A percentile compares a stretch with the other conserved stretches of the same genome.
These are phyloP conservation scores for Pterois miles DNA, from an alignment of 2,797 vertebrate species.

Conservation along the genomic window DNA sequence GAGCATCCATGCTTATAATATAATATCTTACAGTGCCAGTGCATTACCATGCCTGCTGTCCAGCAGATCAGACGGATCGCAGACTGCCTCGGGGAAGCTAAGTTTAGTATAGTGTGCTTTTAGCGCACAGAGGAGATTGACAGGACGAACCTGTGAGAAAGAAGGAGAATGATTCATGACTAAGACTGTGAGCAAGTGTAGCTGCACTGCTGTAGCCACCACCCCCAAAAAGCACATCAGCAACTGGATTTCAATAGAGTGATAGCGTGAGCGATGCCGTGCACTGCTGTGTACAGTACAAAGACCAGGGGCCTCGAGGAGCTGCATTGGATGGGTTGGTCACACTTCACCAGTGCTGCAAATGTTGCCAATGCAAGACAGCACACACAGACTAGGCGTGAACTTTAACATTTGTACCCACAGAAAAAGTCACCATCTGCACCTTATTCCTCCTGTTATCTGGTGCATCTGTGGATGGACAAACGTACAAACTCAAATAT, in stretches of 20 bases:
- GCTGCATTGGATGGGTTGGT: neutral
- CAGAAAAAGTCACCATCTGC: neutral
- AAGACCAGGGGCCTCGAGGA: constrained; percentile 4
- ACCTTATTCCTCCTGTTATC: neutral
- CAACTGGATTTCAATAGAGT: constrained; percentile 21
- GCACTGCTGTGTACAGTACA: neutral
- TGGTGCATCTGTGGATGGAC: neutral
- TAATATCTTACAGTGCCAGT: constrained; percentile 31
- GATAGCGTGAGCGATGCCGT: neutral
- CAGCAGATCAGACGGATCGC: constrained; percentile 53
- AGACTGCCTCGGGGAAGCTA: constrained; percentile 43
- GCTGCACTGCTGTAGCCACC: constrained; percentile 17
- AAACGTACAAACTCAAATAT: neutral
- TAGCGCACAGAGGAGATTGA: constrained; percentile 37
- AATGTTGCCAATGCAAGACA: neutral
- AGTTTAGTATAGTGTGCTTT: constrained; percentile 52
- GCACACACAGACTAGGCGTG: neutral
- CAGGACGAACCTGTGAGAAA: constrained; percentile 21
- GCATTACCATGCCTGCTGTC: constrained; percentile 39
- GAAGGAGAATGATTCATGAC: constrained; percentile 18
- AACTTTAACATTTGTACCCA: neutral
- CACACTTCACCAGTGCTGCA: neutral
- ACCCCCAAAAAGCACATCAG: constrained; percentile 20
- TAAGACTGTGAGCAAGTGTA: constrained; percentile 23
- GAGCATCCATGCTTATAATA: constrained; percentile 34